Percentiles rank a stretch among this genome's conserved stretches.
Conservation (phyloP, 2,888 invertebrate genomes). For the Spilarctia lutea region DNA sequence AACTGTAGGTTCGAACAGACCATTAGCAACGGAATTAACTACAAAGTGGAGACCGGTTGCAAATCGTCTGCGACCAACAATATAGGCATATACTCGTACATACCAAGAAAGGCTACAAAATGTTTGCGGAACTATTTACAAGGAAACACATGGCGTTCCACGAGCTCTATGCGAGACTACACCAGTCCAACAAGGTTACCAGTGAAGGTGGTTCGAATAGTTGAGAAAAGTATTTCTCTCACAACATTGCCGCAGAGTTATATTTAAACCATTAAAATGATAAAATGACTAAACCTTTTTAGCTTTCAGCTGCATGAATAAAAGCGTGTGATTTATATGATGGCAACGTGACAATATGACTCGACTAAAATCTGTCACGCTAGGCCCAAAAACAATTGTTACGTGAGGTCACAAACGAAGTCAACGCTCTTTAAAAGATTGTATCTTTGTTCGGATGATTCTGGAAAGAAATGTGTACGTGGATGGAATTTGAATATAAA, state of each 20-base stretch:
- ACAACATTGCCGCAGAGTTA: conserved; percentile 47
- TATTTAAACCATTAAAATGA: conserved; percentile 45
- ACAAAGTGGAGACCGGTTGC: conserved; percentile 53
- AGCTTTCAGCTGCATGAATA: conserved; percentile 43
- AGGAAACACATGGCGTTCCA: conserved; percentile 71
- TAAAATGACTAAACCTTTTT: conserved; percentile 40
- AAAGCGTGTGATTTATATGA: conserved; percentile 57
- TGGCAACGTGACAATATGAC: conserved; percentile 61
- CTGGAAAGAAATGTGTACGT: conserved; percentile 63
- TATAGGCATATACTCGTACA: conserved; percentile 46
- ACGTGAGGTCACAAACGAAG: conserved; percentile 57
- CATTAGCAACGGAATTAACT: conserved; percentile 59
- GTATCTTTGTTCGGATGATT: conserved; percentile 60
- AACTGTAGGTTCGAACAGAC: conserved; percentile 44
- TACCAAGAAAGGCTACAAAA: conserved; percentile 63
- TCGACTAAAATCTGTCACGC: conserved; percentile 61
- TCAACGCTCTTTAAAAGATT: conserved; percentile 61
- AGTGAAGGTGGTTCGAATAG: conserved; percentile 76
- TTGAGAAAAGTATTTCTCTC: conserved; percentile 69
- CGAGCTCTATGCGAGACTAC: conserved; percentile 40
- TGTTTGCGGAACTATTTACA: conserved; percentile 72
- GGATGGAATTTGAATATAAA: conserved; percentile 57
- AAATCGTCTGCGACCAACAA: conserved; percentile 55
- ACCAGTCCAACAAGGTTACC: conserved; percentile 77
- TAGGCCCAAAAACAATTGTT: conserved; percentile 63